These are phyloP conservation scores for Sisor rabdophorus DNA, from an alignment of 2,113 vertebrate species.

Conservation along the genomic window DNA sequence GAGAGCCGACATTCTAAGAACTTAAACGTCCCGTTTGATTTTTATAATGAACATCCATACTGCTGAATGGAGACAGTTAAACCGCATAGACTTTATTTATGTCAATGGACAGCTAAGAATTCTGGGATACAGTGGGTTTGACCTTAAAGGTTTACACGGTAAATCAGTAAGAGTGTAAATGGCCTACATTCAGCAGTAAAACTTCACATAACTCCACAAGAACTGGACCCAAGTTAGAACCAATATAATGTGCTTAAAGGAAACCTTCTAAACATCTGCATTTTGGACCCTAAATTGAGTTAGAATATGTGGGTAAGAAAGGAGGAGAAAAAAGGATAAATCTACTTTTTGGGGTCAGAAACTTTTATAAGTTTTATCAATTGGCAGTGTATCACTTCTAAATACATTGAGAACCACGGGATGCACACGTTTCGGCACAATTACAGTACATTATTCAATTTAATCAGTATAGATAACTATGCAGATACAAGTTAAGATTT, in stretches of 20 bases:
- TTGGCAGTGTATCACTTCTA: too few species aligned
- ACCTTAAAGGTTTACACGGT: slow-evolving; percentile 10
- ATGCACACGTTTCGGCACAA: too few species aligned
- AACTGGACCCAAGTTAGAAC: slow-evolving; percentile 26
- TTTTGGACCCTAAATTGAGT: slow-evolving; percentile 27
- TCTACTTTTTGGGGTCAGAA: too few species aligned
- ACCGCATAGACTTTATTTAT: slow-evolving; percentile 25
- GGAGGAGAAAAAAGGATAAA: too few species aligned
- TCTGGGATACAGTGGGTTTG: slow-evolving; percentile 29
- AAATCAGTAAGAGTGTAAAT: slow-evolving; percentile 37
- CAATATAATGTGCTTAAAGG: slow-evolving; percentile 38
- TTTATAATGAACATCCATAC: slow-evolving; percentile 5
- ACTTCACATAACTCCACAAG: slow-evolving; percentile 40
- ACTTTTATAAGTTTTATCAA: too few species aligned
- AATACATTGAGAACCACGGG: too few species aligned
- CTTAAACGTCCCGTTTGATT: slow-evolving; percentile 9
- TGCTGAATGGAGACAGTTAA: slow-evolving; percentile 14
- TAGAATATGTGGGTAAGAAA: background rate
- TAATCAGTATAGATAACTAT: too few species aligned
- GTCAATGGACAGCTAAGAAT: slow-evolving; percentile 18
- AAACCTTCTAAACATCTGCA: slow-evolving; percentile 41
- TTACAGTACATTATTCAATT: too few species aligned
- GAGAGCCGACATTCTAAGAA: slow-evolving; percentile 4
- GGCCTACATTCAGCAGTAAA: slow-evolving; percentile 20
- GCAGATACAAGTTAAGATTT: too few species aligned